Percentiles rank a stretch among this genome's conserved stretches.
These are phyloP conservation scores for Tineola bisselliella DNA, from an alignment of 2,888 invertebrate genomes.

Conservation along the genomic window DNA sequence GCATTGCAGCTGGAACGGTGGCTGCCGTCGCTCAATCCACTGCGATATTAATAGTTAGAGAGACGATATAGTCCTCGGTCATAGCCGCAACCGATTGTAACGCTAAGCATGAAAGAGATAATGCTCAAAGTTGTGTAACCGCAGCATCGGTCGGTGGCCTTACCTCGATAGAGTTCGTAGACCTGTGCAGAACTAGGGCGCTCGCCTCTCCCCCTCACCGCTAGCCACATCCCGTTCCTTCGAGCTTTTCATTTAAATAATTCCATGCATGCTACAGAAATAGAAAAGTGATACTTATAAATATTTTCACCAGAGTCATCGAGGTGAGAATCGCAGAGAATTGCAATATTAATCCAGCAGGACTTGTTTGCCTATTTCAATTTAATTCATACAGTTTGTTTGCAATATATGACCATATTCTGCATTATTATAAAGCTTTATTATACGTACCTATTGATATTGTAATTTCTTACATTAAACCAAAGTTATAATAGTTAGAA, in stretches of 20 bases:
- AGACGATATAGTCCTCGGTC: constrained; percentile 48
- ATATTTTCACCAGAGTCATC: not conserved
- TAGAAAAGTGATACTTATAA: constrained; percentile 17
- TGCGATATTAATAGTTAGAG: constrained; percentile 55
- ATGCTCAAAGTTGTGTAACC: constrained; percentile 37
- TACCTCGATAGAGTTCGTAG: constrained; percentile 68
- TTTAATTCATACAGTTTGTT: too few relatives aligned
- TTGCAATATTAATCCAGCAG: too few relatives aligned
- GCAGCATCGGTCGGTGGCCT: constrained; percentile 61
- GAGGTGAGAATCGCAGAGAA: not conserved
- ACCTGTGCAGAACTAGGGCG: constrained; percentile 66
- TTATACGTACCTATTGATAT: too few relatives aligned
- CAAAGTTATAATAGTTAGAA: too few relatives aligned
- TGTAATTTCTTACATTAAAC: too few relatives aligned
- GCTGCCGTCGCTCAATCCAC: constrained; percentile 51
- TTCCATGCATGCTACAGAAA: constrained; percentile 37
- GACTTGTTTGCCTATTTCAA: too few relatives aligned
- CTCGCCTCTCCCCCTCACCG: constrained; percentile 50
- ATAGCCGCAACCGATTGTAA: constrained; percentile 24
- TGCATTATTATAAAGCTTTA: too few relatives aligned
- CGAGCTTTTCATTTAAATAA: constrained; percentile 59
- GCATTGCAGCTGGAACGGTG: constrained; percentile 46
- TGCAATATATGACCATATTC: too few relatives aligned
- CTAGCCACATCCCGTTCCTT: constrained; percentile 43
- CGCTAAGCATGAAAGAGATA: constrained; percentile 28